Conservation (phyloP, 1,140 invertebrate genomes). For the Ericerus pela region DNA sequence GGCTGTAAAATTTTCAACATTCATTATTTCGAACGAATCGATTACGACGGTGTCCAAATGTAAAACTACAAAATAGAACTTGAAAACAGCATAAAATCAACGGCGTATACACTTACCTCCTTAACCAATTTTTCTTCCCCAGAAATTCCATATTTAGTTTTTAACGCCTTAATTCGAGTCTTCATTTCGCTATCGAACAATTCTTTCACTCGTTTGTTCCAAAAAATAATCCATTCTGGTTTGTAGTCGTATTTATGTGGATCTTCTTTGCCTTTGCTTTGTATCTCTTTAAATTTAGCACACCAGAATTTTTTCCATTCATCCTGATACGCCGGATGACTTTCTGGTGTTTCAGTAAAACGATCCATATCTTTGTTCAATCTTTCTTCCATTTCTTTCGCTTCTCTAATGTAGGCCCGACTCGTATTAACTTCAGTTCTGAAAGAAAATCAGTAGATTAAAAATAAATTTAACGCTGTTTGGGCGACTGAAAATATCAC, state of each 20-base stretch:
- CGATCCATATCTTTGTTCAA: slow-evolving; percentile 44
- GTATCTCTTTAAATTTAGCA: slow-evolving; percentile 57
- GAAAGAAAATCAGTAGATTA: no score
- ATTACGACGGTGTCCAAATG: no score
- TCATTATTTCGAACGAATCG: no score
- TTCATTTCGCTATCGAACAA: slow-evolving; percentile 50
- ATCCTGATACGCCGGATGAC: slow-evolving; percentile 65
- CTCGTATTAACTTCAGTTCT: no score
- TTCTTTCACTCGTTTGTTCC: slow-evolving; percentile 62
- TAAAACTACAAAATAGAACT: background rate
- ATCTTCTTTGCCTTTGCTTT: slow-evolving; percentile 37
- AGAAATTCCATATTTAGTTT: slow-evolving; percentile 28
- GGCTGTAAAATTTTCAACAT: slow-evolving; percentile 17
- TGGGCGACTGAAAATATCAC: no score
- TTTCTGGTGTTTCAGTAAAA: slow-evolving; percentile 67
- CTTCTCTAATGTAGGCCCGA: slow-evolving; percentile 30
- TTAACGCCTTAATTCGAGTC: slow-evolving; percentile 39
- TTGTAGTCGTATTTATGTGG: slow-evolving; percentile 65
- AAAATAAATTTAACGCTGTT: no score
- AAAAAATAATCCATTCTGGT: slow-evolving; percentile 69
- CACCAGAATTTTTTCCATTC: slow-evolving; percentile 81
- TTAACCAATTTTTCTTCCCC: slow-evolving; percentile 8
- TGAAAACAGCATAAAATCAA: background rate
- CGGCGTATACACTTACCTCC: background rate
- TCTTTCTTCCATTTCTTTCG: slow-evolving; percentile 34